These are phyloP conservation scores for Brienomyrus longianalis DNA, from an alignment of 2,113 vertebrate species.

Conservation along the genomic window DNA sequence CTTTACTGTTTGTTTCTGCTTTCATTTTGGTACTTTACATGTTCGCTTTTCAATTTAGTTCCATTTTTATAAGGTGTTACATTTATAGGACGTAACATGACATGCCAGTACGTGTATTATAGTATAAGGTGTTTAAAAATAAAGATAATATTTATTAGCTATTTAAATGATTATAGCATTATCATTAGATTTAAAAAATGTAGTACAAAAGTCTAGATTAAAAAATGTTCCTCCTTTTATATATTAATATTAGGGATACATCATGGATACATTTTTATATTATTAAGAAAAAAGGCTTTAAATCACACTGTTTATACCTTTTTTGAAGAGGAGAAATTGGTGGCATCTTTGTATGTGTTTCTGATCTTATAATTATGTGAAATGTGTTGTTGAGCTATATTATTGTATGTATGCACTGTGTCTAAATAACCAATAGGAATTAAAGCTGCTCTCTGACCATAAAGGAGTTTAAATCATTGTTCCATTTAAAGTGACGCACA, in stretches of 20 bases:
- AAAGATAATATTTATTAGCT: conserved; percentile 31
- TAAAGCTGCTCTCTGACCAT: conserved; percentile 36
- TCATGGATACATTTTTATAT: conserved; percentile 41
- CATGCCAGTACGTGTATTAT: conserved; percentile 31
- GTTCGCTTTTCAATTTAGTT: conserved; percentile 22
- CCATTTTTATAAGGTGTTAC: conserved; percentile 21
- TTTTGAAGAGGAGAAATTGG: conserved; percentile 33
- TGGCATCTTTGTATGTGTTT: conserved; percentile 40
- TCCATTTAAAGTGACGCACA: conserved; percentile 28
- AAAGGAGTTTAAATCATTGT: conserved; percentile 29
- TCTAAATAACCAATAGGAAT: conserved; percentile 31
- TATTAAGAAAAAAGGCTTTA: conserved; percentile 39
- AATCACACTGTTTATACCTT: conserved; percentile 41
- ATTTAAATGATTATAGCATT: conserved; percentile 29
- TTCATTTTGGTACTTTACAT: conserved; percentile 10
- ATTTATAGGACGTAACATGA: conserved; percentile 22
- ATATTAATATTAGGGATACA: conserved; percentile 33
- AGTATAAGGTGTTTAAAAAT: conserved; percentile 30
- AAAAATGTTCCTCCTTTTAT: conserved; percentile 42
- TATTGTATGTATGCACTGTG: conserved; percentile 34
- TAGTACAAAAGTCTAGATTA: conserved; percentile 29
- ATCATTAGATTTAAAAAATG: conserved; percentile 32
- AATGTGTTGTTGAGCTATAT: conserved; percentile 39
- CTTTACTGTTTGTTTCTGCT: background rate
- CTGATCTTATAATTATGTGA: conserved; percentile 32